Evolutionary conservation across 2,888 invertebrate species (phyloP).

Genomic region (Tenthredo scrophulariae): DNA sequence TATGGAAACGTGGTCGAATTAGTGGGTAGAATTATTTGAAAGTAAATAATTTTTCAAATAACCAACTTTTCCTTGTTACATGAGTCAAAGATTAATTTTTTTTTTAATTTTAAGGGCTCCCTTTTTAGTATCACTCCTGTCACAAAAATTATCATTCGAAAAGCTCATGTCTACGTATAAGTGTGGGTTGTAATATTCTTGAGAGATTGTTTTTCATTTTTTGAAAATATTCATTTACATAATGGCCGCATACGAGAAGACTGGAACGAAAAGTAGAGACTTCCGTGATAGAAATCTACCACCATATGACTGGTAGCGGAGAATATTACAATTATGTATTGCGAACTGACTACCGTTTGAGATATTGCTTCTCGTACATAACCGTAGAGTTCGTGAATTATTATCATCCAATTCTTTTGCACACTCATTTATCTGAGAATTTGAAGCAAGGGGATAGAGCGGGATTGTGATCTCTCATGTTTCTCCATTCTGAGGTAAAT

Average conservation of each 20-base stretch:
- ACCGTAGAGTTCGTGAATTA: slow-evolving; percentile 7
- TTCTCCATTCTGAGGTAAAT: background rate
- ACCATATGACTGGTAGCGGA: background rate
- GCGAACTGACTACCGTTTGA: slow-evolving; percentile 17
- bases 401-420: slow-evolving; percentile 14
- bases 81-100: too few relatives aligned
- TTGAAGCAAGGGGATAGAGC: background rate
- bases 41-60: too few relatives aligned
- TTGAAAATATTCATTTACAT: background rate
- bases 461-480: background rate
- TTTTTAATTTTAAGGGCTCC: too few relatives aligned
- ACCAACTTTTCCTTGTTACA: too few relatives aligned
- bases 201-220: background rate
- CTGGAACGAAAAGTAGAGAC: background rate
- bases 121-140: background rate
- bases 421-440: background rate
- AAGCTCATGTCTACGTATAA: background rate
- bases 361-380: background rate
- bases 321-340: slow-evolving; percentile 12
- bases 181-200: slow-evolving; percentile 13
- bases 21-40: background rate
- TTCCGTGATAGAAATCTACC: background rate
- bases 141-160: background rate
- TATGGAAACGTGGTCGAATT: background rate
- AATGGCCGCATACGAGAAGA: background rate